These are phyloP conservation scores for Dinomys branickii DNA, from an alignment of 2,113 vertebrate genomes.

Conservation along the genomic window DNA sequence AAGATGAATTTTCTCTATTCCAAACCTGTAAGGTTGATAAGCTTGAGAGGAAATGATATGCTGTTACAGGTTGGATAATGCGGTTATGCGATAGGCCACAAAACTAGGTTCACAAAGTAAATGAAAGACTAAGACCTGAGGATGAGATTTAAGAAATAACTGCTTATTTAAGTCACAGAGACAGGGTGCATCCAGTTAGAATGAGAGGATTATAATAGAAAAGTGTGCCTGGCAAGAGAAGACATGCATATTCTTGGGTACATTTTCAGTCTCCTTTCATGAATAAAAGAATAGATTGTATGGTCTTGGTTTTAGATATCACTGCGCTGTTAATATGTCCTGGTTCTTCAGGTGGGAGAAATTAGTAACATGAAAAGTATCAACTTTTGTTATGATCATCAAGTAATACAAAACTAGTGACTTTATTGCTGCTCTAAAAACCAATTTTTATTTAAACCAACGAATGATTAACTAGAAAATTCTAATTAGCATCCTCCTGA, in stretches of 20 bases:
- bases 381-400: background rate
- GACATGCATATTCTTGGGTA: conserved; percentile 18
- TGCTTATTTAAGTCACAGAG: conserved; percentile 61
- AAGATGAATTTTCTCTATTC: conserved; percentile 23
- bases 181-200: conserved; percentile 11
- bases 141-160: conserved; percentile 66
- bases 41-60: conserved; percentile 43
- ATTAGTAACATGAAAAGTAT: conserved; percentile 12
- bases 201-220: conserved; percentile 60
- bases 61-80: conserved; percentile 43
- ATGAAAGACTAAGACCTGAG: conserved; percentile 57
- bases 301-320: background rate
- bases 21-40: conserved; percentile 21
- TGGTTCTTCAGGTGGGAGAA: background rate
- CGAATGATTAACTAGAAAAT: conserved; percentile 30
- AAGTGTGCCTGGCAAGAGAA: background rate
- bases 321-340: background rate
- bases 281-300: conserved; percentile 56
- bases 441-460: conserved; percentile 26
- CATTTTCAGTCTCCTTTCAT: conserved; percentile 31
- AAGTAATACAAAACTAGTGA: background rate
- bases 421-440: conserved; percentile 7
- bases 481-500: background rate
- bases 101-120: conserved; percentile 54
- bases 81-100: background rate